Evolutionary conservation across 53 echinoderm and acorn worm species (phyloP).

Genomic region (Luidia sarsii): DNA sequence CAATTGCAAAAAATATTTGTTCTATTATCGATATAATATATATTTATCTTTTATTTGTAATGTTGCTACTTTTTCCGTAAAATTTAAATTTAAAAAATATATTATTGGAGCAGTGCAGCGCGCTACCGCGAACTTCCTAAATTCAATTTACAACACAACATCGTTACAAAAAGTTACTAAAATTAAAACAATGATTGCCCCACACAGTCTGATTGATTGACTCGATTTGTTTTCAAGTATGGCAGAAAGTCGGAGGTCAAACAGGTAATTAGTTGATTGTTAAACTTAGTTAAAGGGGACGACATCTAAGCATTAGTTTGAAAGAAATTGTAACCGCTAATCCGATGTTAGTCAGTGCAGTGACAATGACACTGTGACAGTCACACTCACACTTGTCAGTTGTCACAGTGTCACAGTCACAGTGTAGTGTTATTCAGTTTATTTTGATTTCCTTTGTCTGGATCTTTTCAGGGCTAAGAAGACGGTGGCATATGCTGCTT

Average conservation of each 20-base stretch:
- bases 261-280: neutral
- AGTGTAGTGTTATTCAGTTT: neutral
- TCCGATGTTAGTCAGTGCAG: neutral
- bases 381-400: neutral
- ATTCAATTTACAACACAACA: too few relatives aligned
- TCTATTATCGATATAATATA: too few relatives aligned
- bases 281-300: neutral
- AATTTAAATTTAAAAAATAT: too few relatives aligned
- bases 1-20: too few relatives aligned
- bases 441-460: neutral
- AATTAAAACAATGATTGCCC: neutral
- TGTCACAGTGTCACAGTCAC: neutral
- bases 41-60: too few relatives aligned
- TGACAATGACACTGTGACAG: too few relatives aligned
- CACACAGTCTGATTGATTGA: neutral
- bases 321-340: neutral
- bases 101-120: neutral
- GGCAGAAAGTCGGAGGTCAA: neutral
- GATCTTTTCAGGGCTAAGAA: constrained; percentile 59
- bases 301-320: neutral
- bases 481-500: constrained; percentile 41
- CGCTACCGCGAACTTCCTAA: neutral
- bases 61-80: too few relatives aligned
- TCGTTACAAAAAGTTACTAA: too few relatives aligned
- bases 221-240: neutral